Percentiles rank a stretch among this genome's conserved stretches.
Evolutionary conservation across 2,113 vertebrate genomes (phyloP).

Genomic region (Trichechus manatus): DNA sequence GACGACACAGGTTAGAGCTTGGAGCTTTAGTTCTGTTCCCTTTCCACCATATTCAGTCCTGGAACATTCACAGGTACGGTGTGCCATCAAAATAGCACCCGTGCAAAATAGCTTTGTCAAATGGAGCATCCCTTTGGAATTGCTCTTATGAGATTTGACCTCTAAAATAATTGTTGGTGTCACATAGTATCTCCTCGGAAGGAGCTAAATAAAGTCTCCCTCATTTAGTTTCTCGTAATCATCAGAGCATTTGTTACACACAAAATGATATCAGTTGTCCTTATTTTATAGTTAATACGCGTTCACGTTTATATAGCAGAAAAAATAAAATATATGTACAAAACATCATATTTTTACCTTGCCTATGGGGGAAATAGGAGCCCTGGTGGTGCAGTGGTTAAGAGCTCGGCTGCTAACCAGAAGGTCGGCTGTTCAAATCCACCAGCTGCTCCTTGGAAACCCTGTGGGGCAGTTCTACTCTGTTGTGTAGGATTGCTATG

Average conservation of each 20-base stretch:
- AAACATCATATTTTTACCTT: conserved; percentile 49
- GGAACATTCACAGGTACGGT: not conserved
- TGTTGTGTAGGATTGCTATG: too few relatives aligned
- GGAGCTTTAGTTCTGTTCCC: not conserved
- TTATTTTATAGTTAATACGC: not conserved
- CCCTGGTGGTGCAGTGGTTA: too few relatives aligned
- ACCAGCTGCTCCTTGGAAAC: too few relatives aligned
- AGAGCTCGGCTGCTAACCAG: too few relatives aligned
- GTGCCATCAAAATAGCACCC: not conserved
- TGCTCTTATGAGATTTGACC: not conserved
- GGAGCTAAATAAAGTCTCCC: conserved; percentile 24
- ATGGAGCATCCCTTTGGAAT: not conserved
- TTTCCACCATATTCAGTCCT: not conserved
- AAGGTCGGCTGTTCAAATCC: too few relatives aligned
- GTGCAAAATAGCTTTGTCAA: not conserved
- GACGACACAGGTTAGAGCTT: not conserved
- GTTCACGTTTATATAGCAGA: not conserved
- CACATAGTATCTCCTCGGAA: conserved; percentile 11
- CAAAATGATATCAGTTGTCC: not conserved
- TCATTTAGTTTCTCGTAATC: conserved; percentile 35
- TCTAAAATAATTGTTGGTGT: conserved; percentile 25
- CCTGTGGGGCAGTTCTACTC: too few relatives aligned
- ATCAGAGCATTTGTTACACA: not conserved
- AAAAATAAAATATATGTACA: not conserved
- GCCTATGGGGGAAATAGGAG: not conserved